These are phyloP conservation scores for Drosophila demipolita DNA, from an alignment of 2,888 invertebrate species.

Conservation along the genomic window DNA sequence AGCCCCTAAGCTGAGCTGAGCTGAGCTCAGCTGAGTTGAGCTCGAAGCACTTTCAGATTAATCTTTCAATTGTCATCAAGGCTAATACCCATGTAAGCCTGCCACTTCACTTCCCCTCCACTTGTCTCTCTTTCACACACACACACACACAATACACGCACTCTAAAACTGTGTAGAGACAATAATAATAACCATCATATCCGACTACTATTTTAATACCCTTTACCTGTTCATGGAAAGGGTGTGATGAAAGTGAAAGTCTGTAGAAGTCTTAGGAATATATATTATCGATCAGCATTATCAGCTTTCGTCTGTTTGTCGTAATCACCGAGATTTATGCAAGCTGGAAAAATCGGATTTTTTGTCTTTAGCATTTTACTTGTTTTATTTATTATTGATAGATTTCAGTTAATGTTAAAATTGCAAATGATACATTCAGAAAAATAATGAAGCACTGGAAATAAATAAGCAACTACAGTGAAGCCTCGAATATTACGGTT, in stretches of 20 bases:
- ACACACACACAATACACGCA: not conserved
- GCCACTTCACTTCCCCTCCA: not conserved
- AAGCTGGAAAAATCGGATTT: not conserved
- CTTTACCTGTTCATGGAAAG: not conserved
- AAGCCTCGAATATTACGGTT: not conserved
- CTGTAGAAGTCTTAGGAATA: not conserved
- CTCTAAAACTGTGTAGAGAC: not conserved
- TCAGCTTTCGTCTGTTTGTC: not conserved
- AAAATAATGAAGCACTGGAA: not conserved
- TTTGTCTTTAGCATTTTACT: too few relatives aligned
- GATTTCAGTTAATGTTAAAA: not conserved
- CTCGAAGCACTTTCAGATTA: conserved; percentile 28
- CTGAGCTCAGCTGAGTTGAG: not conserved
- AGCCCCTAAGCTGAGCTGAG: conserved; percentile 3
- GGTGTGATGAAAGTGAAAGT: not conserved
- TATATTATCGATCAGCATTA: not conserved
- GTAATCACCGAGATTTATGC: not conserved
- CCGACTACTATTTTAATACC: not conserved
- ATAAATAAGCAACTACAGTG: not conserved
- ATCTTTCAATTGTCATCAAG: conserved; percentile 56
- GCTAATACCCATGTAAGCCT: conserved; percentile 62
- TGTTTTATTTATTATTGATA: too few relatives aligned
- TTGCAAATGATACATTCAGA: not conserved
- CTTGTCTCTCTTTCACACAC: not conserved
- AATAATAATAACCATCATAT: not conserved